Base-by-base conservation (phyloP, 1,140 invertebrate species). In the Camponotus vicinus region DNA sequence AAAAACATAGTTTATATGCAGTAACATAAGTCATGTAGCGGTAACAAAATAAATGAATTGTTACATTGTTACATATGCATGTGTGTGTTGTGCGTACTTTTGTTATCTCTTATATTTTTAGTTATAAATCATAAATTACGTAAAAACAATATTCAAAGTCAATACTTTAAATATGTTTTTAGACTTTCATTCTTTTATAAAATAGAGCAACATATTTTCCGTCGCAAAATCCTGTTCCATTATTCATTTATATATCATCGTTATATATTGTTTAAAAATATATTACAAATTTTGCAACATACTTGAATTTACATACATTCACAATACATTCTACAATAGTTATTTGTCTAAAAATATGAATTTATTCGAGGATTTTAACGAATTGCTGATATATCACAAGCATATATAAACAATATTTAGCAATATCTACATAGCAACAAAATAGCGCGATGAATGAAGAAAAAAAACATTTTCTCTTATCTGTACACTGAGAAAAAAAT, bases 11-110 rank as follows among this genome's bases (percentile, higher is more conserved):
- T 4, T 7, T n/a, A 42, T 59, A 37, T 18, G 15, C 32, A 18
- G 34, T 27, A 45, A 59, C 45, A 52, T 40, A 79, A 79, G 7
- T 80, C 42, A 37, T 42, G 32, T 15, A 45, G 9, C 6, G 78
- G 71, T 71, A 82, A 45, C 37, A 40, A 82, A 82, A 67, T 77
- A 45, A 77, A 79, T 69, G n/a, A 15, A 2, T 5, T 37, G 45
- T 55, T 79, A 40, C 4, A 69, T 27, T 45, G 34, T 49, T 69
- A 55, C 5, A 32, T 49, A 40, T 15, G 7, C 18, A 3, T 13
- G 42, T 45, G 9, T 45, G 8, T 45, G 42, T 15, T 15, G 45
- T 15, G 45, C 2, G 5, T 13, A 80, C 8, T 71, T 82, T 80
- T 52, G 21, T 57, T 55, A 1, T 15, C 9, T 34, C 9, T 21